A percentile compares a stretch with the other conserved stretches of the same genome.
These are phyloP conservation scores for Leptocoma aspasia DNA, from an alignment of 2,113 vertebrate genomes.

Conservation along the genomic window DNA sequence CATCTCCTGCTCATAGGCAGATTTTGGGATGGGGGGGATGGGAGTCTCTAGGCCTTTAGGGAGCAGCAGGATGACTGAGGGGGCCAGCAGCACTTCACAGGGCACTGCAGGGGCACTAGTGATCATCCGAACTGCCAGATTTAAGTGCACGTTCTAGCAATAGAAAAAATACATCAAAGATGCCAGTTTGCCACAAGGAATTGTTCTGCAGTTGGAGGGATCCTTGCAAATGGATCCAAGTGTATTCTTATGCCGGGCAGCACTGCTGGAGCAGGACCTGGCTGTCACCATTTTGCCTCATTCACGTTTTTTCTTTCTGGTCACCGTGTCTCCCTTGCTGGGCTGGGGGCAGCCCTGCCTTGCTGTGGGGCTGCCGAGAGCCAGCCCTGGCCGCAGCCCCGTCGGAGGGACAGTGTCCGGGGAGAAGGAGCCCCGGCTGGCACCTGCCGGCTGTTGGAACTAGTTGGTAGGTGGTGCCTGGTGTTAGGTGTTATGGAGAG, in stretches of 20 bases:
- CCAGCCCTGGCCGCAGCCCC: background rate
- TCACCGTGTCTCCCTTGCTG: background rate
- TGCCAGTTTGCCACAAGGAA: background rate
- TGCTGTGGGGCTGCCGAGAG: background rate
- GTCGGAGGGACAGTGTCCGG: accelerated
- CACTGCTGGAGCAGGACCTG: accelerated
- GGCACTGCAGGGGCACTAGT: background rate
- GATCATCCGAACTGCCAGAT: background rate
- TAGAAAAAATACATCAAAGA: background rate
- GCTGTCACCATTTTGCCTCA: background rate
- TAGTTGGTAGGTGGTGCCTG: conserved; percentile 51
- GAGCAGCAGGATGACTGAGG: background rate
- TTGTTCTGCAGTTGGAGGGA: background rate
- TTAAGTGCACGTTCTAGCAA: background rate
- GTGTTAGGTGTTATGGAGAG: conserved; percentile 68
- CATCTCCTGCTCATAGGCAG: background rate
- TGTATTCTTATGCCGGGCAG: background rate
- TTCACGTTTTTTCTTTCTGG: background rate
- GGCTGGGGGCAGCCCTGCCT: background rate
- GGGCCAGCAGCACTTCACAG: background rate
- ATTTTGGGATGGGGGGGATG: accelerated
- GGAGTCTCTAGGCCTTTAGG: background rate
- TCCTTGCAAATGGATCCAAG: background rate
- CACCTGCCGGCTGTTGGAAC: conserved; percentile 67
- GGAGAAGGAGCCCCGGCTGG: background rate